Percentiles rank a stretch among this genome's conserved stretches.
Conservation (phyloP, 2,113 vertebrate species). For the Litocranius walleri region DNA sequence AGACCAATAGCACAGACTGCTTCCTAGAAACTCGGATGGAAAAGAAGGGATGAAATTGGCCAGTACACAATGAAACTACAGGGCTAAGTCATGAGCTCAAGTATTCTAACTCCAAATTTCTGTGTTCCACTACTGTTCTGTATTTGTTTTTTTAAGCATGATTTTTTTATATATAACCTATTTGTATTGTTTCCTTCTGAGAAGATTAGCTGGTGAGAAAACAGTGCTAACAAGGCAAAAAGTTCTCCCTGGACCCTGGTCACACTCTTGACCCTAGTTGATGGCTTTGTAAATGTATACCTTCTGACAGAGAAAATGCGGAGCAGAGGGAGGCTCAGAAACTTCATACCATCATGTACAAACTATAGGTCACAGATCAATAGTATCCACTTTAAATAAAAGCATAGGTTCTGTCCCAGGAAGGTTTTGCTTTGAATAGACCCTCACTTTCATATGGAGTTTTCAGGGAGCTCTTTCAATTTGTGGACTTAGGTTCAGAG, state of each 20-base stretch:
- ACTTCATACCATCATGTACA: background rate
- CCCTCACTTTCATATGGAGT: background rate
- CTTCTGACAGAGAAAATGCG: background rate
- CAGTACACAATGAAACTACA: background rate
- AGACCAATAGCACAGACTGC: background rate
- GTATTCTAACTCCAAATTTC: background rate
- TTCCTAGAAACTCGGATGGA: background rate
- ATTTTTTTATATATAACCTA: background rate
- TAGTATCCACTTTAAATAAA: background rate
- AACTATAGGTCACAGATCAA: background rate
- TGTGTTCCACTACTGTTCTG: background rate
- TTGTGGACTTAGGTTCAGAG: background rate
- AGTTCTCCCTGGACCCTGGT: background rate
- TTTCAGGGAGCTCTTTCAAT: background rate
- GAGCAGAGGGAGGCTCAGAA: background rate
- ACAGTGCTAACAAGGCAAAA: background rate
- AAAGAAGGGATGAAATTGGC: background rate
- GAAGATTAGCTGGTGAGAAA: background rate
- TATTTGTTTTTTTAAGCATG: background rate
- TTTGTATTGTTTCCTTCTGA: background rate
- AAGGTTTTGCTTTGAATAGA: background rate
- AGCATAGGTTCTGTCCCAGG: background rate
- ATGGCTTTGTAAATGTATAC: background rate
- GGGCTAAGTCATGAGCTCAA: background rate
- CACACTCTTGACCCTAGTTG: background rate